Evolutionary conservation across 2,797 vertebrate species (phyloP), one percentile per base, ranked within the genome.

Genomic region (Merluccius polli): DNA sequence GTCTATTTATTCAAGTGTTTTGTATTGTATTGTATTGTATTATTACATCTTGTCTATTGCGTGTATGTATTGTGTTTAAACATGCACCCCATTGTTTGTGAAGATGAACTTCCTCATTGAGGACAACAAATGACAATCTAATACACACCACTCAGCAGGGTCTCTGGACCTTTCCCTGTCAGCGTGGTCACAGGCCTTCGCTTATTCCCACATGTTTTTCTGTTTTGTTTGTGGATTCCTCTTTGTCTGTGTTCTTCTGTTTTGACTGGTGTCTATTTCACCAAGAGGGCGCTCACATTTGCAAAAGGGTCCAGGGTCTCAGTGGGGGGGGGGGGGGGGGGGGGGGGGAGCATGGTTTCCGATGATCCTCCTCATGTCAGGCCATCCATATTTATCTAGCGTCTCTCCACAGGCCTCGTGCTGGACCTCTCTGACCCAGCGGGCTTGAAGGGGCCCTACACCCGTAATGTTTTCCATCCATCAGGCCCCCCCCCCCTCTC

Each of bases 391-490:
- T 88, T 89, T 88, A 83, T 90, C 74, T 80, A 68, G 21, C 85
- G 70, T 80, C 59, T 79, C 59, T 83, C 71, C 76, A 74, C 79
- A 44, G 38, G 72, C 71, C 70, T 68, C 36, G 36, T 32, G 78
- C 44, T 48, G 72, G 80, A 75, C 79, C 81, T 76, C 67, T 81
- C 36, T 85, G 83, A 87, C 83, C 84, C 12, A 72, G 72, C 52
- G 21, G 74, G 63, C n/a, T 73, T 75, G 44, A 80, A 83, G 73
- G 70, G 84, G 79, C 80, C 71, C 77, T 84, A 79, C 36, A 84
- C 27, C 75, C 73, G 30, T 89, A 91, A 89, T 87, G 74, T 81
- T 79, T 87, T 86, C 86, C 84, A 92, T 92, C 85, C 85, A 89
- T 92, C 87, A 89, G 83, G 77, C 76, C 41, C 41, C 82, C 73